Percentiles rank a stretch among this genome's conserved stretches.
These are phyloP conservation scores for Plotosus lineatus DNA, from an alignment of 2,113 vertebrate genomes.

Conservation along the genomic window DNA sequence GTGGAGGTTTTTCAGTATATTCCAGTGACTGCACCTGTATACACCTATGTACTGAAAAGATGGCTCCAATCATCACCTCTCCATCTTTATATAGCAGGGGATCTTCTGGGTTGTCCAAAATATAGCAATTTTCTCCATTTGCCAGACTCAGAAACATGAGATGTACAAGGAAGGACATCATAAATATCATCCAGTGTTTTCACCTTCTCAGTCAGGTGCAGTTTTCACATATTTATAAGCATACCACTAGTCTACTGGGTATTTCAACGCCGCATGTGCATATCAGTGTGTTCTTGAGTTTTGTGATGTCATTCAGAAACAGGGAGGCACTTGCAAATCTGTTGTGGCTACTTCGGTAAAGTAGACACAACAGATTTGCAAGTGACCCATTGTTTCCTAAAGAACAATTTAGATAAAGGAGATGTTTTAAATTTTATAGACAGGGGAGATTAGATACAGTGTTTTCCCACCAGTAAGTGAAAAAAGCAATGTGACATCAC, in stretches of 20 bases:
- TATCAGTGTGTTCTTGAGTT: not conserved
- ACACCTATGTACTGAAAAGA: conserved; percentile 72
- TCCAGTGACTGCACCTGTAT: conserved; percentile 56
- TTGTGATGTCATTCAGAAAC: conserved; percentile 22
- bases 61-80: conserved; percentile 70
- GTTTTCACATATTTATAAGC: conserved; percentile 27
- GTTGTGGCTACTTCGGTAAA: not conserved
- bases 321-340: not conserved
- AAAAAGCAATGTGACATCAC: too few species aligned
- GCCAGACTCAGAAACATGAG: not conserved
- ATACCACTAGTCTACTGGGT: not conserved
- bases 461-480: too few species aligned
- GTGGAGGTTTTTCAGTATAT: conserved; percentile 63
- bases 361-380: not conserved
- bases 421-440: too few species aligned
- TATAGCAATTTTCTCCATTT: conserved; percentile 57
- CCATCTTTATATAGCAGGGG: conserved; percentile 67
- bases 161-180: conserved; percentile 25
- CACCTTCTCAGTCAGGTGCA: not conserved
- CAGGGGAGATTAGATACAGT: too few species aligned
- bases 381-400: too few species aligned
- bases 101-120: conserved; percentile 62
- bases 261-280: not conserved
- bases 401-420: too few species aligned
- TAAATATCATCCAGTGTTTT: not conserved